Evolutionary conservation across 1,140 invertebrate species (phyloP), one percentile per base, ranked within the genome.

Genomic region (Drosophila serrata): DNA sequence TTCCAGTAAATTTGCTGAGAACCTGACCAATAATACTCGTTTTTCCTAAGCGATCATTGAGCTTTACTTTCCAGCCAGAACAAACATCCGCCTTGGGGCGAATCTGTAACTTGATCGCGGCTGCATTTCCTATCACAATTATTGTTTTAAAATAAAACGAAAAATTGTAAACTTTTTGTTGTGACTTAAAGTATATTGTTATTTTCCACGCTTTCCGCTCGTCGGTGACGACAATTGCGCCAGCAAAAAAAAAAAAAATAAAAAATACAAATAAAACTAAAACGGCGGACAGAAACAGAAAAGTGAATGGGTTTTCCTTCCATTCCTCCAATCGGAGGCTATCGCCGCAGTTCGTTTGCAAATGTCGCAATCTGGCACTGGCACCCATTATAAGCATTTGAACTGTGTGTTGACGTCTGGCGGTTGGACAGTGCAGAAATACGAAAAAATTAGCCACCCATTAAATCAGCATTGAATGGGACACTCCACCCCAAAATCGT

Each of bases 321-420:
- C 68, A 69, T 61, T 57, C 57, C 72, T 70, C 43, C 55, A 73
- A 78, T 68, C 81, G 75, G 51, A 17, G 37, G 64, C 67, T 77
- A 84, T 63, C 74, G 68, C 72, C 74, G 60, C 67, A 61, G 58
- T 84, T 73, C 65, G 75, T 68, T 79, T 73, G 84, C 84, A 88
- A 88, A 82, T 87, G 82, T 87, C 82, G 82, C 84, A 87, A 87
- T 88, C 63, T 76, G 77, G 62, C 78, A 80, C 61, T 80, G 76
- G 64, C 75, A 60, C 39, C 64, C 65, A 78, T 78, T 82, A 51
- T 65, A 69, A 69, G 35, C 56, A 60, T 70, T 81, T 75, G 42
- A 56, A 73, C 42, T 48, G 72, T 69, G 49, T 53, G 57, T 67
- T 61, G 62, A 69, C 78, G 79, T 75, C 63, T 61, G 31, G 64